Conservation (phyloP, 2,113 vertebrate genomes). For the Pipra filicauda region DNA sequence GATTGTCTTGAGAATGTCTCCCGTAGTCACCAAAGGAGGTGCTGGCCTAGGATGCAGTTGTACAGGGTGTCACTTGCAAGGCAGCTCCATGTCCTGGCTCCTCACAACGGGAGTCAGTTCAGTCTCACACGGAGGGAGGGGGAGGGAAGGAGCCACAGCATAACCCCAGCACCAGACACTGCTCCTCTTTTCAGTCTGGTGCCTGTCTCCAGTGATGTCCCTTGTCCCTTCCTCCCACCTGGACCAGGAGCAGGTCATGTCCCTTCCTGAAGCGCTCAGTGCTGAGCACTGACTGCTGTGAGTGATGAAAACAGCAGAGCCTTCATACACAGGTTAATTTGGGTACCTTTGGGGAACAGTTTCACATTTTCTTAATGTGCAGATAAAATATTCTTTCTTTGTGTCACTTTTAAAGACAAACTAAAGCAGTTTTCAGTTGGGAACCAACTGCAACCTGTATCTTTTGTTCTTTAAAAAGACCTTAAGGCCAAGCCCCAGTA, state of each 20-base stretch:
- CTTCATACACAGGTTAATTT: background rate
- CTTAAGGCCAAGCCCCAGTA: background rate
- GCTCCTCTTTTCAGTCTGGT: background rate
- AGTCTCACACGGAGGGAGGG: too few species aligned
- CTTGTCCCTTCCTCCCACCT: background rate
- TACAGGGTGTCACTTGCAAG: background rate
- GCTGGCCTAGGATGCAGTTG: background rate
- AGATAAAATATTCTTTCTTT: background rate
- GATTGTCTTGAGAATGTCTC: background rate
- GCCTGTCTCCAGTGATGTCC: background rate
- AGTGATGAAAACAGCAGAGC: background rate
- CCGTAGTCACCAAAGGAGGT: background rate
- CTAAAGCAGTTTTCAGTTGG: background rate
- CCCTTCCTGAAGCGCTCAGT: background rate
- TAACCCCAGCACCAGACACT: accelerated
- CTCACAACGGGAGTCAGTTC: background rate
- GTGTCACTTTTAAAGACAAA: background rate
- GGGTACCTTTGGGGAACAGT: background rate
- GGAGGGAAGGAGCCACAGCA: too few species aligned
- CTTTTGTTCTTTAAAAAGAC: background rate
- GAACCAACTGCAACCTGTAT: background rate
- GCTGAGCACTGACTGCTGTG: background rate
- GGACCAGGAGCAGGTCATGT: background rate
- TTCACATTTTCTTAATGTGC: background rate
- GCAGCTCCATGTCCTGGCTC: background rate